Conservation (phyloP, 1,140 invertebrate genomes). For the Nylanderia fulva region DNA sequence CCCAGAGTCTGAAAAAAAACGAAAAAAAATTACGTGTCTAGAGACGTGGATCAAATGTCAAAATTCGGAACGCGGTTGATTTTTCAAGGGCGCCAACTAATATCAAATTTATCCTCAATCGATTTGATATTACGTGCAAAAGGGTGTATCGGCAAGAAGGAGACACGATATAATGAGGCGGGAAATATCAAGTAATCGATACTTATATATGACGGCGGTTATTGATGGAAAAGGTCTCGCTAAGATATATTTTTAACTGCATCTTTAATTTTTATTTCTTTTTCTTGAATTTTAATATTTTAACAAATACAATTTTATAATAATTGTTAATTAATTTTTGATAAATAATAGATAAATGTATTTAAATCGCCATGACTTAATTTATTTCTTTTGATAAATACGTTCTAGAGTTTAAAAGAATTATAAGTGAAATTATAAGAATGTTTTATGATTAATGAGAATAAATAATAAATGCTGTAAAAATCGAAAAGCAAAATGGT, state of each 20-base stretch:
- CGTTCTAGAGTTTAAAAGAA: neutral
- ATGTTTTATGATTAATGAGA: neutral
- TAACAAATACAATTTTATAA: neutral
- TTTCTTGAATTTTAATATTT: neutral
- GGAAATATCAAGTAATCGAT: slow-evolving; percentile 44
- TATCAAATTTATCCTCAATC: neutral
- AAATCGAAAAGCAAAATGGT: neutral
- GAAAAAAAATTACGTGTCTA: neutral
- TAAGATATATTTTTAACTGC: neutral
- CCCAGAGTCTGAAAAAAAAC: slow-evolving; percentile 90
- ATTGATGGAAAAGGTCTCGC: slow-evolving; percentile 2
- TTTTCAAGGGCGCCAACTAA: neutral
- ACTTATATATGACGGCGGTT: neutral
- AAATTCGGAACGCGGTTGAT: neutral
- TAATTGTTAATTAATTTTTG: neutral
- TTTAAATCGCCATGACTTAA: neutral
- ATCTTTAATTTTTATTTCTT: neutral
- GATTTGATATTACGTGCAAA: slow-evolving; percentile 16
- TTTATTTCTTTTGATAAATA: neutral
- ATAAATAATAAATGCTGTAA: neutral
- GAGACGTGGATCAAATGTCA: neutral
- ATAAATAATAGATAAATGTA: neutral
- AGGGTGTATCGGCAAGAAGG: neutral
- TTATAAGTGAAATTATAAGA: neutral
- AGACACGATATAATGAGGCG: slow-evolving; percentile 13